phyloP scores from a whole-genome alignment of 2,113 vertebrate genomes.

The Aptenodytes forsteri region DNA sequence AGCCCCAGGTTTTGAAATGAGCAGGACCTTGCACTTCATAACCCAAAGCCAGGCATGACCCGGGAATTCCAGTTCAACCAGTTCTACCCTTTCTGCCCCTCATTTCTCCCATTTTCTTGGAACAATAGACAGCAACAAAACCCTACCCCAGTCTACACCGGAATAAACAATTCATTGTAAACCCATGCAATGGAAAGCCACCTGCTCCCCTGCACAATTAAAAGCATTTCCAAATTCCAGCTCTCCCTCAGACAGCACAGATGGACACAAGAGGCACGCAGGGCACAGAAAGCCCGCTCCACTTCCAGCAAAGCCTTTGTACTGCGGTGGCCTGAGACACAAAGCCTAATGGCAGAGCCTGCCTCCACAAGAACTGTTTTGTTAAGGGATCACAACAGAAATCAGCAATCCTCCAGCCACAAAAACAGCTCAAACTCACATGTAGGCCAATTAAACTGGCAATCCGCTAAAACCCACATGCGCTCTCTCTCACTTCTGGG shows the following conservation, averaged over 20 bases:
- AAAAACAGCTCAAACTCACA: not conserved
- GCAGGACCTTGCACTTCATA: not conserved
- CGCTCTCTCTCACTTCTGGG: not conserved
- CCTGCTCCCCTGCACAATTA: not conserved
- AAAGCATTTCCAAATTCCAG: slow-evolving; percentile 19
- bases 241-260: not conserved
- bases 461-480: not conserved
- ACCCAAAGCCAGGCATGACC: not conserved
- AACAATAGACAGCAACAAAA: not conserved
- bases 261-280: not conserved
- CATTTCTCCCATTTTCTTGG: not conserved
- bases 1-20: not conserved
- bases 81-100: not conserved
- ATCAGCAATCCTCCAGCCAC: slow-evolving; percentile 3
- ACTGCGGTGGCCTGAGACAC: not conserved
- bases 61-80: slow-evolving; percentile 39
- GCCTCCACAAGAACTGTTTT: not conserved
- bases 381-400: slow-evolving; percentile 17
- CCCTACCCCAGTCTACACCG: not conserved
- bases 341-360: not conserved
- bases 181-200: not conserved
- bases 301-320: slow-evolving; percentile 15
- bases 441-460: not conserved
- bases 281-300: not conserved
- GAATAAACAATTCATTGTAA: not conserved